phyloP scores from a whole-genome alignment of 2,797 vertebrate species.

The Etheostoma perlongum region DNA sequence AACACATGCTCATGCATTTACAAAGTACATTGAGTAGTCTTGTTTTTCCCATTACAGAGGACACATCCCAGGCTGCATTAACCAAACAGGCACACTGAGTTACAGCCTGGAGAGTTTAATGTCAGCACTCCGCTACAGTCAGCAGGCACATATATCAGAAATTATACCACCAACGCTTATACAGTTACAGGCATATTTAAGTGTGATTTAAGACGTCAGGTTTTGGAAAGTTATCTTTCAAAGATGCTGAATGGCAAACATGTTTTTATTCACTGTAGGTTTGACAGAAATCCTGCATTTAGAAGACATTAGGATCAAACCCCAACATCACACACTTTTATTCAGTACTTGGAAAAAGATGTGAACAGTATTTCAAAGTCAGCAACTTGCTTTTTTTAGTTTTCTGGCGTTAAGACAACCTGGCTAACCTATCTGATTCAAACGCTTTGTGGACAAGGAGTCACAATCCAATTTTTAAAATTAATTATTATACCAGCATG shows the following conservation, averaged over 20 bases:
- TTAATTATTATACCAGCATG: conserved; percentile 31
- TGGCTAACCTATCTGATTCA: conserved; percentile 19
- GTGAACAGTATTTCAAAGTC: conserved; percentile 20
- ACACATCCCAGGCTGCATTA: conserved; percentile 62
- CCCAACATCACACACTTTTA: conserved; percentile 1
- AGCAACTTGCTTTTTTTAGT: conserved; percentile 12
- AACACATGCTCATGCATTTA: conserved; percentile 25
- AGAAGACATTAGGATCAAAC: conserved; percentile 19
- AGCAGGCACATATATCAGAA: conserved; percentile 41
- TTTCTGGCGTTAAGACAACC: conserved; percentile 19
- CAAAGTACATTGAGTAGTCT: conserved; percentile 25
- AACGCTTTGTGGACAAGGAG: background rate
- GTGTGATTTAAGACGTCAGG: conserved; percentile 12
- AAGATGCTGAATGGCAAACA: conserved; percentile 10
- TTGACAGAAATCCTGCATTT: conserved; percentile 1
- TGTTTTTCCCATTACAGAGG: conserved; percentile 48
- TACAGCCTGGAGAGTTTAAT: conserved; percentile 60
- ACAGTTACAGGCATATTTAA: conserved; percentile 32
- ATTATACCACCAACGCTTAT: background rate
- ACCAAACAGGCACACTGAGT: conserved; percentile 47
- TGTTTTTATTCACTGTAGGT: background rate
- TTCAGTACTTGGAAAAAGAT: conserved; percentile 20
- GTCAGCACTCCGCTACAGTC: conserved; percentile 42
- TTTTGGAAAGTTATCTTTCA: conserved; percentile 20
- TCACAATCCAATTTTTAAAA: conserved; percentile 6